phyloP scores from a whole-genome alignment of 2,888 invertebrate species.

The Herminia tarsipennalis region DNA sequence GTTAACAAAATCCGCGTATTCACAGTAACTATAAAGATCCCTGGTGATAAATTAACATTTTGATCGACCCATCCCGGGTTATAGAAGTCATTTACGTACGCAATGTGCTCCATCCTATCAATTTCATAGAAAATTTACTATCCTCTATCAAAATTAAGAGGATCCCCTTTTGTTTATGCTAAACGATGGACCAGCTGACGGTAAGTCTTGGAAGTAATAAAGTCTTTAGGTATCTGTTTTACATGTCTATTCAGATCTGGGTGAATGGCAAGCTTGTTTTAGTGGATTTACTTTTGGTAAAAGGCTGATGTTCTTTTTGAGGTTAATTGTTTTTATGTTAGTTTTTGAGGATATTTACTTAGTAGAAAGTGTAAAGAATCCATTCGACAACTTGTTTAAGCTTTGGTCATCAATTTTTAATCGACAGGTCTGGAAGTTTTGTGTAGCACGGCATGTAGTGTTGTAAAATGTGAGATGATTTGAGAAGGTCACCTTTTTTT shows the following conservation, averaged over 20 bases:
- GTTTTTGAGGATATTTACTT: too few relatives aligned
- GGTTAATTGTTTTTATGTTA: too few relatives aligned
- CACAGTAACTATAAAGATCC: conserved; percentile 42
- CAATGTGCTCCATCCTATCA: conserved; percentile 44
- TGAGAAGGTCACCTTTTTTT: too few relatives aligned
- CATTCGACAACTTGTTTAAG: too few relatives aligned
- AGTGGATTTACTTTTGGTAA: background rate
- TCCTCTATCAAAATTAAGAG: conserved; percentile 46
- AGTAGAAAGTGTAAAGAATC: too few relatives aligned
- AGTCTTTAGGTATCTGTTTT: conserved; percentile 38
- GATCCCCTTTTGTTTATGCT: conserved; percentile 34
- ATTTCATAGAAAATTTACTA: conserved; percentile 48
- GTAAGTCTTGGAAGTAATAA: conserved; percentile 32
- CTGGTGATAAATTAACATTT: conserved; percentile 53
- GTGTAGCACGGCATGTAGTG: too few relatives aligned
- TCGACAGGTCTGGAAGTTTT: too few relatives aligned
- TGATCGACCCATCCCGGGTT: conserved; percentile 43
- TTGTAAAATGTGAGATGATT: too few relatives aligned
- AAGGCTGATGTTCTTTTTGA: background rate
- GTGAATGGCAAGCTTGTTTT: background rate
- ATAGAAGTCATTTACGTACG: conserved; percentile 44
- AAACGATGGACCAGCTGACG: conserved; percentile 36
- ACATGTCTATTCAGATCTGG: conserved; percentile 13
- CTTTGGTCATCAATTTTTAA: too few relatives aligned
- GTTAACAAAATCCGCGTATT: conserved; percentile 31